Evolutionary conservation across 1,140 invertebrate species (phyloP).

Genomic region (Pachyrhynchus sulphureomaculatus): DNA sequence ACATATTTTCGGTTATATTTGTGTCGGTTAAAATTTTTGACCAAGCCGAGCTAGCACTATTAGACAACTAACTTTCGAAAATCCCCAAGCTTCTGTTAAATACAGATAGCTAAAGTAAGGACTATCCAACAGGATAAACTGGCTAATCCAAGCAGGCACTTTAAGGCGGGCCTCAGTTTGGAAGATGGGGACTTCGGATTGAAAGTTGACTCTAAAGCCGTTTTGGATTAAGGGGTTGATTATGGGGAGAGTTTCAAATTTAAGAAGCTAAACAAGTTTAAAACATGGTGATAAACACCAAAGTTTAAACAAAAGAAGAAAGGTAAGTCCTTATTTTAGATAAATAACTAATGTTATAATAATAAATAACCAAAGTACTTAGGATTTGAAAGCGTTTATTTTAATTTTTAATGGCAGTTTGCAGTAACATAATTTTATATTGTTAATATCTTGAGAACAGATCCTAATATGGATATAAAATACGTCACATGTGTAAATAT

Average conservation of each 20-base stretch:
- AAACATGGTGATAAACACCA: not conserved
- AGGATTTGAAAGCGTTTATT: no score
- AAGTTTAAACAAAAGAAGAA: no score
- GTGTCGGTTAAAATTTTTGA: no score
- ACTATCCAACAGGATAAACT: conserved; percentile 43
- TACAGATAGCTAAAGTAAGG: conserved; percentile 50
- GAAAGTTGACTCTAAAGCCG: conserved; percentile 23
- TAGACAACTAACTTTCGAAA: conserved; percentile 26
- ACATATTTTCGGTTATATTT: no score
- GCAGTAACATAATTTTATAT: no score
- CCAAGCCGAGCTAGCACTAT: not conserved
- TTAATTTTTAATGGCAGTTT: no score
- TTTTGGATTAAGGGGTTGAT: conserved; percentile 18
- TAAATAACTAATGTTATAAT: no score
- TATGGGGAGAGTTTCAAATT: conserved; percentile 18
- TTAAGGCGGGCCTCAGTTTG: conserved; percentile 27
- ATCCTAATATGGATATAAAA: no score
- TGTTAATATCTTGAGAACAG: no score
- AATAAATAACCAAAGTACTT: no score
- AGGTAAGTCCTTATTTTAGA: no score
- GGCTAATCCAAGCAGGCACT: conserved; percentile 41
- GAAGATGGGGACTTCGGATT: conserved; percentile 24
- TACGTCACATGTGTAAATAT: no score
- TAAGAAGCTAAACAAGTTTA: conserved; percentile 11
- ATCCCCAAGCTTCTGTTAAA: conserved; percentile 45